Evolutionary conservation across 2,888 invertebrate genomes (phyloP), one percentile per base, ranked within the genome.

Genomic region (Clunio marinus): DNA sequence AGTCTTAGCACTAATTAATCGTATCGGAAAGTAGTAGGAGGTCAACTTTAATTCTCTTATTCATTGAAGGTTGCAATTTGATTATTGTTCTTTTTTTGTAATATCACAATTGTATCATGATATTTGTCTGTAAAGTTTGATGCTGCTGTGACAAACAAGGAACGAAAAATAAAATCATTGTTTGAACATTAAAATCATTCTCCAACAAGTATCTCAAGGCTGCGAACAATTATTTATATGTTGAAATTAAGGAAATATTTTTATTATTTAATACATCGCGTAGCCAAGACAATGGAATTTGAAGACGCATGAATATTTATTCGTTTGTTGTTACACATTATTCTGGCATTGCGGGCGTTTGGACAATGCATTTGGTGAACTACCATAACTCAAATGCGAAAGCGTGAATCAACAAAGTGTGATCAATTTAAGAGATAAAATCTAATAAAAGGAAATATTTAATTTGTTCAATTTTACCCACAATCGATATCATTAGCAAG

Each of bases 361-460:
- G 51, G 51, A 51, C 51, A 51, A 51, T 51, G 51, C 51, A 51
- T 4, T 20, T 17, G 20, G 22, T 17, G 51, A 8, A 17, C 28
- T 58, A 58, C 10, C n/a, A 58, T 58, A 10, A 58, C 57, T 15
- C 13, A 45, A 45, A 2, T 45, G 13, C 17, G 45, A 15, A n/a
- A n/a, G n/a, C 17, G 15, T 45, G 13, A 15, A 27, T 58, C 22
- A 13, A 58, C n/a, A 13, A 58, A n/a, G 0, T 7, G 15, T 20
- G 60, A 60, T 60, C 45, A 46, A 63, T 46, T 63, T 63, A 20
- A 63, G 46, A 32, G 63, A 63, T 63, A 63, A 63, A n/a, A n/a
- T n/a, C n/a, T n/a, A n/a, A n/a, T n/a, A n/a, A n/a, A 35, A 35
- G 60, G n/a, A 27, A 57, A 20, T 22, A 60, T 60, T 35, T 20